Conservation (phyloP, 1,140 invertebrate genomes). For the Rhopalosiphum padi region DNA sequence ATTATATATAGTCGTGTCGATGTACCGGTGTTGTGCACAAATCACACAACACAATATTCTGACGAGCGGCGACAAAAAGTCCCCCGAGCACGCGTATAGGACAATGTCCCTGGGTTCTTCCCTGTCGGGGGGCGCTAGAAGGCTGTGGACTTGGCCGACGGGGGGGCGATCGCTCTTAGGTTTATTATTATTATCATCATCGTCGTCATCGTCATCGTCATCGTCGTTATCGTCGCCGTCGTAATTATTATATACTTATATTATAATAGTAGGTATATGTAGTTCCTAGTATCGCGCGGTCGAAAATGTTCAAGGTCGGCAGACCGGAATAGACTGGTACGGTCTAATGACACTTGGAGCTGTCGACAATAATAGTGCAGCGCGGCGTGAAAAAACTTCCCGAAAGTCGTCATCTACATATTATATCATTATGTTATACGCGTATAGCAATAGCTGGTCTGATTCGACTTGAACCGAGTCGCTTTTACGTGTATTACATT, state of each 20-base stretch:
- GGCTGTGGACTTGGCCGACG: neutral
- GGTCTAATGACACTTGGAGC: neutral
- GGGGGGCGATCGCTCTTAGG: neutral
- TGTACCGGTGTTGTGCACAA: neutral
- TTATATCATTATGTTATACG: neutral
- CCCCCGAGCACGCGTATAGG: neutral
- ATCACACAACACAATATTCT: neutral
- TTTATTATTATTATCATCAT: neutral
- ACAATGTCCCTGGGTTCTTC: neutral
- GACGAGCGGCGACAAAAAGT: neutral
- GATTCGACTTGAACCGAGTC: neutral
- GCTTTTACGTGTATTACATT: neutral
- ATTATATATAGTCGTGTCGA: neutral
- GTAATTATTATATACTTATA: too few species aligned
- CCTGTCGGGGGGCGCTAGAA: constrained; percentile 21
- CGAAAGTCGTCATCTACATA: neutral
- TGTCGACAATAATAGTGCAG: neutral
- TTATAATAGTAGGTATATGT: neutral
- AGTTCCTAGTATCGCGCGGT: neutral
- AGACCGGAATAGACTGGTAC: constrained; percentile 34
- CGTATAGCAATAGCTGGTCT: neutral
- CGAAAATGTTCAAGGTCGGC: neutral
- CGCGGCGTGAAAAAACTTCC: neutral
- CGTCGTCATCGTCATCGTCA: too few species aligned
- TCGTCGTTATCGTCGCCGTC: too few species aligned